A percentile compares a stretch with the other conserved stretches of the same genome.
These are phyloP conservation scores for Sebastes matsubarae DNA, from an alignment of 2,797 vertebrate genomes.

Conservation along the genomic window DNA sequence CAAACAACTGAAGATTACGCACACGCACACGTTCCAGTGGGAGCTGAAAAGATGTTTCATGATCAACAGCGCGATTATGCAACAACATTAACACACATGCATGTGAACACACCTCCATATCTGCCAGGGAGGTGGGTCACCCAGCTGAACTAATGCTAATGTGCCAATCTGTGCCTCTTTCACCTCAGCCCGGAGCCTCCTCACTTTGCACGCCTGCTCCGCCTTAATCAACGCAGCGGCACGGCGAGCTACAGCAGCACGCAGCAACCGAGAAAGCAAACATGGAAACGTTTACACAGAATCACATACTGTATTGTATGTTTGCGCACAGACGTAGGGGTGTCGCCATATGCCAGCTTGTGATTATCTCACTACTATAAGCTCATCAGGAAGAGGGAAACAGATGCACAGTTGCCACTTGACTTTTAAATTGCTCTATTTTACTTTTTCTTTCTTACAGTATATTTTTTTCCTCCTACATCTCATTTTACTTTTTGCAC, in stretches of 20 bases:
- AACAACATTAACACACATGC: conserved; percentile 32
- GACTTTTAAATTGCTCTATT: not conserved
- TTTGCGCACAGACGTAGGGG: not conserved
- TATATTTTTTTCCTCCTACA: not conserved
- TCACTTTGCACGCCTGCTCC: conserved; percentile 11
- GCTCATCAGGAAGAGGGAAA: not conserved
- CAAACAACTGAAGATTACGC: conserved; percentile 8
- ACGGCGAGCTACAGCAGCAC: not conserved
- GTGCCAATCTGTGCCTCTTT: conserved; percentile 42
- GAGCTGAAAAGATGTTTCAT: conserved; percentile 15
- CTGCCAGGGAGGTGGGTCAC: conserved; percentile 26
- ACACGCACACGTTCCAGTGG: not conserved
- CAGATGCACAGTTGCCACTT: not conserved
- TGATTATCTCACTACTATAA: not conserved
- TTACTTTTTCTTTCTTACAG: not conserved
- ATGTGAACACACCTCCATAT: conserved; percentile 25
- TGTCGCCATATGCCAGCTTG: not conserved
- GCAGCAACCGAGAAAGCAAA: conserved; percentile 11
- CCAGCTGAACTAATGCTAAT: conserved; percentile 56
- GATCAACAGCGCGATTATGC: conserved; percentile 32
- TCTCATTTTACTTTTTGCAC: conserved; percentile 1
- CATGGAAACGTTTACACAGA: not conserved
- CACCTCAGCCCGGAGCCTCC: conserved; percentile 13
- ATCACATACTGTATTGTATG: not conserved
- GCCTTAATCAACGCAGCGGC: conserved; percentile 28